Evolutionary conservation across 2,113 vertebrate genomes (phyloP).

Genomic region (Anthoscopus minutus): DNA sequence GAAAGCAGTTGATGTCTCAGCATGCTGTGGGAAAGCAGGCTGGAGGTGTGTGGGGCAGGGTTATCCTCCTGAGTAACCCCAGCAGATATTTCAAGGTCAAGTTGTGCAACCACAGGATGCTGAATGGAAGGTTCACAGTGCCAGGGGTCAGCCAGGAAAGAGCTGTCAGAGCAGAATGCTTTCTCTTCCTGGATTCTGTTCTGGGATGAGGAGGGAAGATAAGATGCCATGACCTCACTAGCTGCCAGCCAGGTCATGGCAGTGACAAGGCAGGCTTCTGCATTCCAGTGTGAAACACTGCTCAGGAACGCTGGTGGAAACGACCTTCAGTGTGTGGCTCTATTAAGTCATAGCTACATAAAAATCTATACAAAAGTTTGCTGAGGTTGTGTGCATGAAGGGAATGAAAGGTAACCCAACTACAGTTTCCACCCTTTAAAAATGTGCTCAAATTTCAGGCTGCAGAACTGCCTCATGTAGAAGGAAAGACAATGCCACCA

Average conservation of each 20-base stretch:
- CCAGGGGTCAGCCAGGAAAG: not conserved
- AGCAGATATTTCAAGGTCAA: not conserved
- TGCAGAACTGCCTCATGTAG: not conserved
- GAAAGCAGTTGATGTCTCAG: not conserved
- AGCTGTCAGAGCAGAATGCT: not conserved
- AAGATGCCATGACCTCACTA: not conserved
- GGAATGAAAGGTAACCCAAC: not conserved
- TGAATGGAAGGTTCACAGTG: not conserved
- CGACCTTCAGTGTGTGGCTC: not conserved
- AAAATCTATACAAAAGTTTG: not conserved
- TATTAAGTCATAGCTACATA: not conserved
- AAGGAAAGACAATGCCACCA: not conserved
- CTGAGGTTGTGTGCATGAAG: not conserved
- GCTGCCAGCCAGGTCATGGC: not conserved
- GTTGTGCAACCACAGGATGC: not conserved
- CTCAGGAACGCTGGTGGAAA: not conserved
- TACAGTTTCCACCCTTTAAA: not conserved
- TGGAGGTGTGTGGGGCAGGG: rapidly evolving
- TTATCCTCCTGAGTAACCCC: not conserved
- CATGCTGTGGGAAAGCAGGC: not conserved
- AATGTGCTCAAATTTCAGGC: not conserved
- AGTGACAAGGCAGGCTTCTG: not conserved
- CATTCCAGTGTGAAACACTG: not conserved
- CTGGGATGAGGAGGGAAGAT: not conserved
- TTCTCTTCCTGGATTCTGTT: not conserved